Base-by-base conservation (phyloP, 2,113 vertebrate genomes). In the Pelodiscus sinensis region DNA sequence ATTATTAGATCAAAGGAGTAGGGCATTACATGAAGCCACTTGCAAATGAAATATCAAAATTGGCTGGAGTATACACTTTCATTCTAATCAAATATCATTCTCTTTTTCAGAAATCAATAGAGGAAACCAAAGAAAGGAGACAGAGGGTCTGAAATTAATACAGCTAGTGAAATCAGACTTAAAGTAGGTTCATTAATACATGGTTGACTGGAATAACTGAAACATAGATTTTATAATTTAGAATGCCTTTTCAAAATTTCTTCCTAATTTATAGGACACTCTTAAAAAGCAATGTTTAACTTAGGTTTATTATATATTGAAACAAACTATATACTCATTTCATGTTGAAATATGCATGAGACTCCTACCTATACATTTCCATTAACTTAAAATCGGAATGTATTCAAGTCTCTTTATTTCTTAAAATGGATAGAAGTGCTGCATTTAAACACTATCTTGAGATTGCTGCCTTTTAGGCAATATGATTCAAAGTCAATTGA, bases 41-140 rank as follows among this genome's bases (percentile, higher is more conserved):
- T 96, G 80, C 65, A 96, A 97, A 94, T 94, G 71, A 95, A 97
- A 94, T 97, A 94, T 81, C 90, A 97, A 96, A 97, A 96, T 85
- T 96, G 86, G 19, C 73, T 92, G 29, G 6, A 96, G 56, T 94
- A 90, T 82, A 94, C 8, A 87, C 29, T 95, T 96, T 95, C 84
- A 85, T 96, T 97, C 87, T 92, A 95, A 95, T 90, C 10, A 94
- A 95, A 92, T 96, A 95, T 62, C 55, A 91, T 93, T 95, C 54
- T 92, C 4, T 44, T 92, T 83, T 93, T 92, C 85, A 82, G 81
- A 86, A 97, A 97, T 96, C 91, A 94, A 89, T 94, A 96, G n/a
- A 95, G 44, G 68, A 97, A 96, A 96, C 86, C 12, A 86, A 96
- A 95, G 92, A 96, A 95, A 95, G 52, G 62, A 97, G 71, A 88